Base-by-base conservation (phyloP, 30 jellyfish, hydroid and myxozoan genomes). In the Morbakka virulenta region DNA sequence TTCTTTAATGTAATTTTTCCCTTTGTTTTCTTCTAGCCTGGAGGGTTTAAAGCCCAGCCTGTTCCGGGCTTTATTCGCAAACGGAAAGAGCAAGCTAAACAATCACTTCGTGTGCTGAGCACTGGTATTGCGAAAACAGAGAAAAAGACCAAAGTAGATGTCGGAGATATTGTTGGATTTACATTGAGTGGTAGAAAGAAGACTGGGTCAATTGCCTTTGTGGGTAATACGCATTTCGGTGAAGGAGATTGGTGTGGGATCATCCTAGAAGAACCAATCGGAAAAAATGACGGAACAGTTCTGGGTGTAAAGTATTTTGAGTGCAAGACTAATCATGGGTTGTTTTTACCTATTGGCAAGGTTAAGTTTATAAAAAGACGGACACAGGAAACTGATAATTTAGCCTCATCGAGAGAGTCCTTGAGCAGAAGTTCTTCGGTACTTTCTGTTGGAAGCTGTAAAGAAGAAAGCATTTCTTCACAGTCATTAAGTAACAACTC, bases 241-340 rank as follows among this genome's bases (percentile, higher is more conserved):
- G 36, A 95, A 22, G 94, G 96, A 3, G 52, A 50, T 3, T 90
- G 96, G 96, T 90, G 97, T 71, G 97, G 97, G 11, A 50, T 90
- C 35, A 96, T 74, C 32, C 62, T 90, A 33, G 48, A 51, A 3
- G 84, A 81, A 69, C 86, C 84, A 11, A 87, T 51, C 24, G 97
- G 97, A 21, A 77, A 89, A 23, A 79, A 90, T 57, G 84, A 90
- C 69, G 97, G 97, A 2, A 83, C 97, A 28, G 97, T 90, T 25
- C 84, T 81, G 28, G 97, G 97, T 29, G 80, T 67, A 20, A 66
- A 79, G 77, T 90, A 90, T 63, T 90, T 90, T 78, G 87, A 79
- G 0, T 90, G 97, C 77, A 69, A 62, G 24, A 82, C 74, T 34
- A 79, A 80, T 52, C 89, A 83, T 84, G 97, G 97, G 67, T 62